Evolutionary conservation across 2,113 vertebrate species (phyloP).

Genomic region (Solea senegalensis): DNA sequence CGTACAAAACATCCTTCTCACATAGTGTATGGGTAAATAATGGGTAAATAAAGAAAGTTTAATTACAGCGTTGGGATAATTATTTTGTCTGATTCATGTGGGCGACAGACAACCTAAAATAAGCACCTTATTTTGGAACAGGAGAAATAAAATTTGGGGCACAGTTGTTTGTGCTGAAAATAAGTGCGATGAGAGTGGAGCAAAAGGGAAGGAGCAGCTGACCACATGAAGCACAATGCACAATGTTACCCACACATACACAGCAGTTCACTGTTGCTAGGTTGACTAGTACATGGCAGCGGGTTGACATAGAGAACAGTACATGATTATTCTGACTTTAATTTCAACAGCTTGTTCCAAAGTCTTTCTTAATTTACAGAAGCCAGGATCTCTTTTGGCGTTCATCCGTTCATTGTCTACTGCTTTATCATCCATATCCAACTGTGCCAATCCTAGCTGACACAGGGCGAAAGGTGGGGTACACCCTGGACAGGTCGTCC

Average conservation of each 20-base stretch:
- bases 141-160: background rate
- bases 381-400: too few species aligned
- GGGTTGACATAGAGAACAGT: slow-evolving; percentile 13
- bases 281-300: background rate
- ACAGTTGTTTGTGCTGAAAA: slow-evolving; percentile 31
- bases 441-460: too few species aligned
- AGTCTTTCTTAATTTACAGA: background rate
- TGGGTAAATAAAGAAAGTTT: slow-evolving; percentile 11
- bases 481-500: too few species aligned
- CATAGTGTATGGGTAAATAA: slow-evolving; percentile 4
- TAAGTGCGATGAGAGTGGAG: slow-evolving; percentile 11
- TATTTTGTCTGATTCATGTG: slow-evolving; percentile 37
- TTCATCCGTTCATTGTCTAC: too few species aligned
- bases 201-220: slow-evolving; percentile 5
- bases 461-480: too few species aligned
- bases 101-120: slow-evolving; percentile 22
- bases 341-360: background rate
- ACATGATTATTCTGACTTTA: background rate
- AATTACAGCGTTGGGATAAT: slow-evolving; percentile 31
- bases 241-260: background rate
- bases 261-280: background rate
- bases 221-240: slow-evolving; percentile 14
- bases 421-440: too few species aligned
- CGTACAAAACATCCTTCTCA: slow-evolving; percentile 26
- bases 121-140: slow-evolving; percentile 4